These are phyloP conservation scores for Hermodice carunculata DNA, from an alignment of 2,888 invertebrate genomes.

Conservation along the genomic window DNA sequence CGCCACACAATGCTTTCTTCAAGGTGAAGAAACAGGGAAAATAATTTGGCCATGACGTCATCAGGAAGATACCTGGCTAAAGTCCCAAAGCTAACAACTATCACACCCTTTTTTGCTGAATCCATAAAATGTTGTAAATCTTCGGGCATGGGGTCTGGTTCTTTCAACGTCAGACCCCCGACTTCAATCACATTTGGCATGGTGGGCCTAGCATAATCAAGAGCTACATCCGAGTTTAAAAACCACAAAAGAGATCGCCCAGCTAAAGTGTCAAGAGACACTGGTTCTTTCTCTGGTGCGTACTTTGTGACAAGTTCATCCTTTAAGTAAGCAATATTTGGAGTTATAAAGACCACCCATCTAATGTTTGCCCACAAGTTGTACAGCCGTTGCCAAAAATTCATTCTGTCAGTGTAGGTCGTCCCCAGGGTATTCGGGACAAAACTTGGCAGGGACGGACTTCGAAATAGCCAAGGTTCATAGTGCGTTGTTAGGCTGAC, in stretches of 20 bases:
- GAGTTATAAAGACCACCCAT: conserved; percentile 17
- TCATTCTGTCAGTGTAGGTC: conserved; percentile 22
- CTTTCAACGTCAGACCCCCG: conserved; percentile 22
- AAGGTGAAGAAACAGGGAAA: not conserved
- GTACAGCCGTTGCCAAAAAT: conserved; percentile 3
- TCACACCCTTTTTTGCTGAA: not conserved
- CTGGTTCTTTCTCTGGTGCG: conserved; percentile 17
- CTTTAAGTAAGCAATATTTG: too few species aligned
- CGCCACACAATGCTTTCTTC: not conserved
- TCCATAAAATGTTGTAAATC: conserved; percentile 16
- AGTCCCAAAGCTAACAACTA: conserved; percentile 24
- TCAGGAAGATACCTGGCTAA: not conserved
- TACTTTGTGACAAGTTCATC: conserved; percentile 13
- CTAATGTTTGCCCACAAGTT: not conserved
- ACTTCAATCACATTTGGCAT: conserved; percentile 29
- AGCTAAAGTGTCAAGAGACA: not conserved
- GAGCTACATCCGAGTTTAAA: conserved; percentile 22
- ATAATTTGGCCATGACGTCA: not conserved
- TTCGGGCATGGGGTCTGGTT: conserved; percentile 16
- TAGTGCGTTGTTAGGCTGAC: conserved; percentile 19
- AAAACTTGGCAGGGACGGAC: conserved; percentile 28
- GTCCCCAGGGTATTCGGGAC: conserved; percentile 14
- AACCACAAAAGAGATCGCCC: conserved; percentile 19
- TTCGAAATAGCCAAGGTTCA: conserved; percentile 23
- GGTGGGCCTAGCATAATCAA: conserved; percentile 27